A percentile compares a stretch with the other conserved stretches of the same genome.
phyloP scores from a whole-genome alignment of 2,113 vertebrate genomes.

The Paramisgurnus dabryanus region DNA sequence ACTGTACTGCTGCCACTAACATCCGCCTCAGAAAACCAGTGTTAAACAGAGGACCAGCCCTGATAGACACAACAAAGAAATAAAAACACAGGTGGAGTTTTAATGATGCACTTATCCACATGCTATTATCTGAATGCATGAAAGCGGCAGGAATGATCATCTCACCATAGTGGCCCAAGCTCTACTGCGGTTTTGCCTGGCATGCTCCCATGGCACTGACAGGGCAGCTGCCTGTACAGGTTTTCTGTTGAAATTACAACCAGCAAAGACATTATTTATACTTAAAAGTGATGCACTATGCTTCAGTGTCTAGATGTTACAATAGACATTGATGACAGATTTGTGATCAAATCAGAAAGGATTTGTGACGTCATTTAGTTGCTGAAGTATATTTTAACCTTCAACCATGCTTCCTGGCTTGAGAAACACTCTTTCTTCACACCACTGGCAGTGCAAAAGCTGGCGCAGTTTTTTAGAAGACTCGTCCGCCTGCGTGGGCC shows the following conservation, averaged over 20 bases:
- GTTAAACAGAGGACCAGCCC: conserved; percentile 91
- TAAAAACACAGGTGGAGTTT: background rate
- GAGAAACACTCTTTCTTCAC: conserved; percentile 93
- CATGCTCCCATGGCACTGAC: conserved; percentile 90
- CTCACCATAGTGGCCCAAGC: conserved; percentile 93
- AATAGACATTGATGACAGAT: too few species aligned
- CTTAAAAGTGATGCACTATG: background rate
- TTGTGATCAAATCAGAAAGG: too few species aligned
- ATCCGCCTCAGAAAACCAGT: conserved; percentile 91
- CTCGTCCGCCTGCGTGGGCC: conserved; percentile 87
- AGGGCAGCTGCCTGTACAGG: conserved; percentile 86
- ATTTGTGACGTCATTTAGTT: background rate
- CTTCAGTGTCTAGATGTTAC: too few species aligned
- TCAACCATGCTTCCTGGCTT: conserved; percentile 89
- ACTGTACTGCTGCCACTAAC: conserved; percentile 83
- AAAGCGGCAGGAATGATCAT: conserved; percentile 6
- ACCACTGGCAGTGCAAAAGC: conserved; percentile 97
- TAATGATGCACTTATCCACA: background rate
- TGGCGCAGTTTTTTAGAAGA: conserved; percentile 84
- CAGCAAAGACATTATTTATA: background rate
- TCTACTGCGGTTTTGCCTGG: conserved; percentile 91
- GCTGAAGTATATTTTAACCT: conserved; percentile 73
- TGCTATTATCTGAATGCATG: background rate
- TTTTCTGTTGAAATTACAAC: conserved; percentile 73
- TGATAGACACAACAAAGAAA: conserved; percentile 51